These are phyloP conservation scores for Cotesia vestalis DNA, from an alignment of 1,140 invertebrate species.

Conservation along the genomic window DNA sequence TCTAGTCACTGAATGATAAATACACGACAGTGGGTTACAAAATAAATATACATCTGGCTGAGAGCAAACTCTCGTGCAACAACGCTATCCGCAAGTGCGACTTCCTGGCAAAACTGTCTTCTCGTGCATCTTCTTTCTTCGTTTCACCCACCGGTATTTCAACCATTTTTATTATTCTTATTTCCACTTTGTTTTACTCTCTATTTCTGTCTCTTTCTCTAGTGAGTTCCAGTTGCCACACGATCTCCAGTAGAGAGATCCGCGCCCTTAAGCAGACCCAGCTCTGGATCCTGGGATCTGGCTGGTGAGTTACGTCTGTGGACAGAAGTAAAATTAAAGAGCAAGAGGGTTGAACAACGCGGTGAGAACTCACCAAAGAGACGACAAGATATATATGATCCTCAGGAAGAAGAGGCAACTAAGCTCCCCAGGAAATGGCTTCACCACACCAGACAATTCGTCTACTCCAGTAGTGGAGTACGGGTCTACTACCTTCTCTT, in stretches of 20 bases:
- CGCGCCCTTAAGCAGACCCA: no score
- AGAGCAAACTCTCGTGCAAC: constrained; percentile 29
- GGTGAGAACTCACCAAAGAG: constrained; percentile 12
- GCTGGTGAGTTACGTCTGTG: constrained; percentile 20
- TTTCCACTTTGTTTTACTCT: no score
- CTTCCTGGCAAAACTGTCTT: constrained; percentile 21
- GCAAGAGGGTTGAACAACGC: neutral
- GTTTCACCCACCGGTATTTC: neutral
- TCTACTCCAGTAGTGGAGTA: constrained; percentile 27
- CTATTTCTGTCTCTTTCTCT: no score
- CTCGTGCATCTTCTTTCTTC: constrained; percentile 10
- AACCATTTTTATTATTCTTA: no score
- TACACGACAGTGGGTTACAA: constrained; percentile 6
- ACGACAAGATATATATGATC: constrained; percentile 27
- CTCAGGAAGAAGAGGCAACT: constrained; percentile 31
- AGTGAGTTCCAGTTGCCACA: no score
- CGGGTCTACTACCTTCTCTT: constrained; percentile 4
- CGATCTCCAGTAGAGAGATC: no score
- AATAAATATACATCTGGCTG: constrained; percentile 21
- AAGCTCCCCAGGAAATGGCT: constrained; percentile 42
- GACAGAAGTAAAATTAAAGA: constrained; percentile 27
- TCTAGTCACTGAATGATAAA: constrained; percentile 25
- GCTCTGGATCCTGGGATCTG: neutral
- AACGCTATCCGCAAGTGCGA: constrained; percentile 26
- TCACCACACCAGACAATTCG: constrained; percentile 45